Percentiles rank a stretch among this genome's conserved stretches.
phyloP scores from a whole-genome alignment of 2,113 vertebrate genomes.

The Oryzias javanicus region DNA sequence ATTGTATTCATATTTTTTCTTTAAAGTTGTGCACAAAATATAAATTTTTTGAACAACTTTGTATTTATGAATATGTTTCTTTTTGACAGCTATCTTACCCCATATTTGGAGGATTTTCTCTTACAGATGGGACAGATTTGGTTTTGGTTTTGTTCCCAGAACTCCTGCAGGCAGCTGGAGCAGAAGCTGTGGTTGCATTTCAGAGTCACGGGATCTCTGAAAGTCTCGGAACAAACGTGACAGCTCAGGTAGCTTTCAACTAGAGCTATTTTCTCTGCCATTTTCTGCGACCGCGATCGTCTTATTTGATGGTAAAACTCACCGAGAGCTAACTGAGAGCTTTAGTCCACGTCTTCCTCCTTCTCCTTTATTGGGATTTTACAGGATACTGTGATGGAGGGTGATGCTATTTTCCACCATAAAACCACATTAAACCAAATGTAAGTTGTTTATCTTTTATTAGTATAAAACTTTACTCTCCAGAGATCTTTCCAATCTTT shows the following conservation, averaged over 20 bases:
- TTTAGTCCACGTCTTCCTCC: not conserved
- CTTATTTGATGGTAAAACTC: not conserved
- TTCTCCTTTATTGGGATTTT: not conserved
- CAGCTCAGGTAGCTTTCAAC: constrained; percentile 15
- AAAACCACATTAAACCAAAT: no score
- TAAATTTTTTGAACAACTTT: no score
- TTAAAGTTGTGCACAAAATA: no score
- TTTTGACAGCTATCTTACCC: no score
- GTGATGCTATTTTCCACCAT: no score
- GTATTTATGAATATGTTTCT: no score
- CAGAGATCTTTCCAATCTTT: no score
- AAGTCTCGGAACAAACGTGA: constrained; percentile 40
- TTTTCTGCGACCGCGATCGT: not conserved
- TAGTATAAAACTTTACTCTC: no score
- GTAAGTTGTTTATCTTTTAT: no score
- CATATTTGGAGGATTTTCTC: constrained; percentile 5
- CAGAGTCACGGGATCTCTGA: constrained; percentile 42
- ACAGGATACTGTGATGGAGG: no score
- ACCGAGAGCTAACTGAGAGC: not conserved
- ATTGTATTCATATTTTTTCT: no score
- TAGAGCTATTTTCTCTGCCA: not conserved
- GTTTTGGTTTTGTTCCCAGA: constrained; percentile 29
- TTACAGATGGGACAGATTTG: constrained; percentile 43
- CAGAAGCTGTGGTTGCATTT: constrained; percentile 46
- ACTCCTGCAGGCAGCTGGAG: constrained; percentile 38